phyloP scores from a whole-genome alignment of 2,113 vertebrate species.

The Donacobius atricapilla region DNA sequence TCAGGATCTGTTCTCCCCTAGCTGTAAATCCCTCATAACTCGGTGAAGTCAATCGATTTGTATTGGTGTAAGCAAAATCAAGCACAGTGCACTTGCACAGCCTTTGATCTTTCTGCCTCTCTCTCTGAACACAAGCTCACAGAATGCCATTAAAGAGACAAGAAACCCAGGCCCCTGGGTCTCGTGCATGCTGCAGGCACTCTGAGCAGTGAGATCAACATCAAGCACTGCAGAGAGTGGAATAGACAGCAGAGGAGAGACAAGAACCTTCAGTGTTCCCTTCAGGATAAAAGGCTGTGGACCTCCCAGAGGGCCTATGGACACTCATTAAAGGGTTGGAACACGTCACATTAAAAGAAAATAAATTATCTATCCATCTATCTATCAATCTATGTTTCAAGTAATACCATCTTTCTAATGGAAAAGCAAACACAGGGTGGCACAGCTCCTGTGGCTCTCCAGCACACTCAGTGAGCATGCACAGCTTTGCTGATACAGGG shows the following conservation, averaged over 20 bases:
- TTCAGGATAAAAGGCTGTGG: not conserved
- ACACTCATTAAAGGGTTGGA: not conserved
- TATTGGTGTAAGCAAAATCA: slow-evolving; percentile 61
- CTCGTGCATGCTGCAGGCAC: not conserved
- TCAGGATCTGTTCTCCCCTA: slow-evolving; percentile 45
- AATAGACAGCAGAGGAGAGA: not conserved
- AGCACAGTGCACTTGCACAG: not conserved
- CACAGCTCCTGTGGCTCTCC: not conserved
- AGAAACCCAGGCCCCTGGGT: not conserved
- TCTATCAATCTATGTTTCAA: not conserved
- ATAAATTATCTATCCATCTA: not conserved
- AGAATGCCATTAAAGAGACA: slow-evolving; percentile 35
- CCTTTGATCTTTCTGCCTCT: slow-evolving; percentile 36
- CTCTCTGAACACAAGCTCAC: not conserved
- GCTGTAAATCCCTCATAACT: slow-evolving; percentile 57
- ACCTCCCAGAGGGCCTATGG: not conserved
- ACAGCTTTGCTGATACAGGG: not conserved
- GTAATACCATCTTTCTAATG: not conserved
- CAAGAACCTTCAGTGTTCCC: not conserved
- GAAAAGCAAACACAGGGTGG: not conserved
- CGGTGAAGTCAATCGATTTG: slow-evolving; percentile 50
- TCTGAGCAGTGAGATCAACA: not conserved
- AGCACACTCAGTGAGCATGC: not conserved
- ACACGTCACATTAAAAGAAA: not conserved
- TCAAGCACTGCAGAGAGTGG: not conserved